These are phyloP conservation scores for Pleuronectes platessa DNA, from an alignment of 2,113 vertebrate genomes.

Conservation along the genomic window DNA sequence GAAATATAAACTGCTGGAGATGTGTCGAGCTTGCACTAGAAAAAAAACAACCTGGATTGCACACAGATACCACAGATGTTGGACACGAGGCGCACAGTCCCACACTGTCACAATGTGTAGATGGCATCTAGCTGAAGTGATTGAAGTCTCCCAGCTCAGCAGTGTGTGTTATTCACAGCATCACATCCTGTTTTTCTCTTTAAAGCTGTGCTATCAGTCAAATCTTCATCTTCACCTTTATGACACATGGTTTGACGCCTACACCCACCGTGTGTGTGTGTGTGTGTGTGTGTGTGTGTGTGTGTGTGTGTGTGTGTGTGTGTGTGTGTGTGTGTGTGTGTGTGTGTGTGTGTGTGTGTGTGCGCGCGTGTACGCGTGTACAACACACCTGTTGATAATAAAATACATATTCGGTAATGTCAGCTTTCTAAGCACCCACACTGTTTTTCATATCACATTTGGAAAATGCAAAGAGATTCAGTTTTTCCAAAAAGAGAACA, in stretches of 20 bases:
- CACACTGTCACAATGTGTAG: background rate
- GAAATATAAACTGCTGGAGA: constrained; percentile 25
- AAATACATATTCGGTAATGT: background rate
- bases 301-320: no score
- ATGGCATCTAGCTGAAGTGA: constrained; percentile 14
- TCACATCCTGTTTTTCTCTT: constrained; percentile 77
- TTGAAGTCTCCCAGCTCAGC: constrained; percentile 20
- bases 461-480: background rate
- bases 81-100: no score
- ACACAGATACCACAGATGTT: background rate
- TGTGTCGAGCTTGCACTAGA: no score
- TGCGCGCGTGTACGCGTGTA: background rate
- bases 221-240: constrained; percentile 59
- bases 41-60: background rate
- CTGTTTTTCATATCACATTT: background rate
- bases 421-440: no score
- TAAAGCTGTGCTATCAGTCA: constrained; percentile 45
- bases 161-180: constrained; percentile 26
- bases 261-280: background rate
- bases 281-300: background rate
- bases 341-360: background rate
- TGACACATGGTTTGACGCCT: constrained; percentile 29
- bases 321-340: no score
- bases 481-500: background rate
- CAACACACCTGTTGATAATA: constrained; percentile 26